These are phyloP conservation scores for Falco biarmicus DNA, from an alignment of 2,797 vertebrate species.

Conservation along the genomic window DNA sequence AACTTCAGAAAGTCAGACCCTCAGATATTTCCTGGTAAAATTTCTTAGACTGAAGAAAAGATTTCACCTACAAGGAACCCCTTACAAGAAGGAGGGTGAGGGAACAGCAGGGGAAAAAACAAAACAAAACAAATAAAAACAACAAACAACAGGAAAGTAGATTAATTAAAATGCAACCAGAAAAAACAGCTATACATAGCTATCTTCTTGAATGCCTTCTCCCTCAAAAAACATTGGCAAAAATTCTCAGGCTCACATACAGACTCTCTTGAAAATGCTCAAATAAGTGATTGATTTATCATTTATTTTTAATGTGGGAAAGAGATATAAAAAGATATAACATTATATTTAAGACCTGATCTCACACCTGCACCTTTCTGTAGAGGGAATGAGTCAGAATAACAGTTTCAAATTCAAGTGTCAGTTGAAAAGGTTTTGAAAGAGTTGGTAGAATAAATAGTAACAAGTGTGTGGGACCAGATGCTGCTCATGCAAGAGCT, in stretches of 20 bases:
- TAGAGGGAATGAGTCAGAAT: slow-evolving; percentile 32
- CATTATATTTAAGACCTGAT: slow-evolving; percentile 13
- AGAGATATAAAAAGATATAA: slow-evolving; percentile 49
- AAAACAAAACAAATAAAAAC: too few species aligned
- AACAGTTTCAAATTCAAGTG: slow-evolving; percentile 48
- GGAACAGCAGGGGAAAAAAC: background rate
- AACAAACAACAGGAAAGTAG: background rate
- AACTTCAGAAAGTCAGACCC: background rate
- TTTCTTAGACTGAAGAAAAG: background rate
- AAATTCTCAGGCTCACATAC: slow-evolving; percentile 5
- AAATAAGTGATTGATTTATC: slow-evolving; percentile 5
- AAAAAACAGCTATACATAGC: background rate
- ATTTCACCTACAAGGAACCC: background rate
- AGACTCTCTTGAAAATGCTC: background rate
- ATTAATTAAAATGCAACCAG: background rate
- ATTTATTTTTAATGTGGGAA: slow-evolving; percentile 37
- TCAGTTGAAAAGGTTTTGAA: slow-evolving; percentile 43
- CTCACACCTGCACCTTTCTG: slow-evolving; percentile 30
- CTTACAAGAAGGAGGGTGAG: background rate
- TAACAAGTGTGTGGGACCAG: slow-evolving; percentile 44
- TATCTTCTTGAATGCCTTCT: background rate
- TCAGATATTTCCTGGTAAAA: background rate
- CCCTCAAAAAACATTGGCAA: background rate
- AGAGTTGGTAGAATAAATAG: slow-evolving; percentile 62
- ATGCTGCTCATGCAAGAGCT: slow-evolving; percentile 29